phyloP scores from a whole-genome alignment of 2,113 vertebrate genomes.

The Leucosticte australis region DNA sequence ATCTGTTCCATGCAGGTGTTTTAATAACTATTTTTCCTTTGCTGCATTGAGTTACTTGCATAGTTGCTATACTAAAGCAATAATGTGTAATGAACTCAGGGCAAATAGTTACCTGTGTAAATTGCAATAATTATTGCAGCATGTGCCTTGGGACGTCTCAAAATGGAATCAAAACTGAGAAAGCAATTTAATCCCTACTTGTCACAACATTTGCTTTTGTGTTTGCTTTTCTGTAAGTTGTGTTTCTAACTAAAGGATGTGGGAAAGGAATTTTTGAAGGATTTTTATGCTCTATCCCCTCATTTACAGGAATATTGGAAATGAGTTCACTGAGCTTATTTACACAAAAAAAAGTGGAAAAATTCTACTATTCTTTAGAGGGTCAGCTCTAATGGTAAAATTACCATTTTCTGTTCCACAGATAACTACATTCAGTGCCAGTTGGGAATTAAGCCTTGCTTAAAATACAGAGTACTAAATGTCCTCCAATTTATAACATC shows the following conservation, averaged over 20 bases:
- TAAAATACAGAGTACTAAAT: background rate
- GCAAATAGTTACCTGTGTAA: background rate
- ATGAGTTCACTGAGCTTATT: background rate
- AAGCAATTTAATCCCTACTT: background rate
- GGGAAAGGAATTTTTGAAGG: background rate
- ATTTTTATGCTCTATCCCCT: background rate
- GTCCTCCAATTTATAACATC: background rate
- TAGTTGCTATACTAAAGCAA: background rate
- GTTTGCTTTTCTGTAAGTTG: background rate
- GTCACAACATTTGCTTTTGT: background rate
- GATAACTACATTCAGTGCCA: background rate
- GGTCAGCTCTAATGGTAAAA: background rate
- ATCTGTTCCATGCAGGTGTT: background rate
- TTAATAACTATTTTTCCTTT: background rate
- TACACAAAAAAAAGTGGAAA: background rate
- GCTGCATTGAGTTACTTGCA: background rate
- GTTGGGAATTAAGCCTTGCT: background rate
- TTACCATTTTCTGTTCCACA: background rate
- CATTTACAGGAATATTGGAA: background rate
- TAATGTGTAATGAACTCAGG: background rate
- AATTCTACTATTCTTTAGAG: background rate
- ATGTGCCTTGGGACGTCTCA: background rate
- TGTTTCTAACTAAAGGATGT: background rate
- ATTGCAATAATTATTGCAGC: background rate
- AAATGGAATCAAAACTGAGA: background rate